Evolutionary conservation across 2,888 invertebrate genomes (phyloP), one percentile per base, ranked within the genome.

Genomic region (Thereva nobilitata): DNA sequence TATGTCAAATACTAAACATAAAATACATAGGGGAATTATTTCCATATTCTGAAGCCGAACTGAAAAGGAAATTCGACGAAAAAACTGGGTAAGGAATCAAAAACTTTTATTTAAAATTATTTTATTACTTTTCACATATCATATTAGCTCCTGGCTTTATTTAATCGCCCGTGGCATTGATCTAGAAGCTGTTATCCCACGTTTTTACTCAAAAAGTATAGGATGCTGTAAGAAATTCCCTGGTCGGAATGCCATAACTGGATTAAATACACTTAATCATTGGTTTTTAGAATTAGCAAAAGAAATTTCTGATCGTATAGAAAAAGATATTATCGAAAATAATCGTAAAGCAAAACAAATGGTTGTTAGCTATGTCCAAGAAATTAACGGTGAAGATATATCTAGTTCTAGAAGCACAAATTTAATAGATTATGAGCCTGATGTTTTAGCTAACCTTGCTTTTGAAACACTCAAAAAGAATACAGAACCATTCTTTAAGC

Each of bases 141-240:
- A 47, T 40, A 54, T 65, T 4, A 93, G 93, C 9, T 82, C 84
- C 4, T 97, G 95, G 94, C 77, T 97, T 40, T 91, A 90, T 78
- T 88, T 92, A 73, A 88, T 97, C 70, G 90, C 92, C 3, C 86
- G 90, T 70, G 97, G 97, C 2, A 86, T 92, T 64, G 95, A 97
- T 76, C 80, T 87, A 70, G 97, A 97, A 75, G 89, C 91, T 9
- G 97, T 98, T 0, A 89, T 87, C 68, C 87, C 89, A 0, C 86
- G 94, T 71, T 88, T 94, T 70, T 86, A 95, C 65, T 86, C 95
- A 0, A 96, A 97, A 80, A 96, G 96, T 63, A 94, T 98, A 73
- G 97, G 96, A 0, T 96, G 96, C 75, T 93, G 95, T 77, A 98
- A 98, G 82, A 93, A 93, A 76, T 97, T 98, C 78, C 88, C 89